A percentile compares a stretch with the other conserved stretches of the same genome.
Conservation (phyloP, 2,888 invertebrate species). For the Eristalinus sepulchralis region DNA sequence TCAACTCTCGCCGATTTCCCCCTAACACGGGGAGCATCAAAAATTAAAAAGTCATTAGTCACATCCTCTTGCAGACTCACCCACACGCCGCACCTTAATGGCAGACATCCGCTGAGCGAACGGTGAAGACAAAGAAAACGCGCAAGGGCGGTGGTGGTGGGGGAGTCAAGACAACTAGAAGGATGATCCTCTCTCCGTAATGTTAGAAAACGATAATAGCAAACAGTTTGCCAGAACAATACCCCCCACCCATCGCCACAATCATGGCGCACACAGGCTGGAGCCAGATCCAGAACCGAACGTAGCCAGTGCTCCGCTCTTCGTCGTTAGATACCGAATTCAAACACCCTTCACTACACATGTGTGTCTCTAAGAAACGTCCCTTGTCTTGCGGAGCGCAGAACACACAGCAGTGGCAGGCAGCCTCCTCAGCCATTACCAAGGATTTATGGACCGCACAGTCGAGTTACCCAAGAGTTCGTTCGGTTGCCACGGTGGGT, state of each 20-base stretch:
- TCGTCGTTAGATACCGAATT: conserved; percentile 12
- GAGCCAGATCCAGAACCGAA: not conserved
- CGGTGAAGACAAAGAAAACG: not conserved
- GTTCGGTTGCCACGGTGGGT: not conserved
- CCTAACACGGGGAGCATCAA: not conserved
- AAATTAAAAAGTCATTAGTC: conserved; percentile 19
- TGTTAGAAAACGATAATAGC: conserved; percentile 64
- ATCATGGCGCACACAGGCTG: not conserved
- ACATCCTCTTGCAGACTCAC: not conserved
- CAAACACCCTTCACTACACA: conserved; percentile 42
- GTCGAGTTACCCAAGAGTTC: conserved; percentile 25
- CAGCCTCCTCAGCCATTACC: conserved; percentile 62
- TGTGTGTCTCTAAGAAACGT: conserved; percentile 45
- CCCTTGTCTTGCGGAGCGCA: conserved; percentile 36
- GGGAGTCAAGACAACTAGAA: conserved; percentile 1
- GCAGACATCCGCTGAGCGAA: not conserved
- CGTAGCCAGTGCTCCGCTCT: not conserved
- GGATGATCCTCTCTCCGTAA: conserved; percentile 42
- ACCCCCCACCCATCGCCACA: conserved; percentile 3
- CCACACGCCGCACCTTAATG: not conserved
- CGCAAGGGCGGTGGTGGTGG: not conserved
- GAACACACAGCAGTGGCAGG: conserved; percentile 17
- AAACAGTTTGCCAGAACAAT: conserved; percentile 64
- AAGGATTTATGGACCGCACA: conserved; percentile 62
- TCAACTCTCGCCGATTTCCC: not conserved